Evolutionary conservation across 2,797 vertebrate genomes (phyloP).

Genomic region (Cottoperca gobio): DNA sequence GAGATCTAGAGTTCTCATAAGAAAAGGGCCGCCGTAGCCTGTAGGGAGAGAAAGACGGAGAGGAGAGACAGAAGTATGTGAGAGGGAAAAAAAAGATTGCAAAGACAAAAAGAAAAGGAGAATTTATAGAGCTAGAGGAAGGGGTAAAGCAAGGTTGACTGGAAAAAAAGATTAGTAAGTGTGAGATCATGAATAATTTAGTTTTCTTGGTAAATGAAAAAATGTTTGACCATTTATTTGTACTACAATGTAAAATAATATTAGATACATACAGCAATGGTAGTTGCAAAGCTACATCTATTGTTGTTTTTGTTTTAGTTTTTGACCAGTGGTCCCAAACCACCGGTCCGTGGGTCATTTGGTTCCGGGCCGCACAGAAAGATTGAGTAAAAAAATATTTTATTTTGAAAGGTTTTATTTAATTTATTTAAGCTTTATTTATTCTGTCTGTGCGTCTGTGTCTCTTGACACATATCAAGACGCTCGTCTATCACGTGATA

Average conservation of each 20-base stretch:
- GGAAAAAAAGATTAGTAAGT: slow-evolving; percentile 39
- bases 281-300: no score
- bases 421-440: no score
- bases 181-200: slow-evolving; percentile 55
- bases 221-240: slow-evolving; percentile 15
- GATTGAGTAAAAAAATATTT: no score
- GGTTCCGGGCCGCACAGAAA: no score
- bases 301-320: no score
- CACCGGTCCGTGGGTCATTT: no score
- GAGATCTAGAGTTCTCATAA: slow-evolving; percentile 82
- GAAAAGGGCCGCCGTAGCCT: slow-evolving; percentile 64
- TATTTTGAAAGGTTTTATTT: no score
- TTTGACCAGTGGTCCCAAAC: no score
- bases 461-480: no score
- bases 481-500: no score
- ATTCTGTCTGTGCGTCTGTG: no score
- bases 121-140: slow-evolving; percentile 35
- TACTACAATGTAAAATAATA: slow-evolving; percentile 1
- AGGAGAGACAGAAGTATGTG: slow-evolving; percentile 30
- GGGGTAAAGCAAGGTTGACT: slow-evolving; percentile 35
- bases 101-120: slow-evolving; percentile 26
- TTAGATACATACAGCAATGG: neutral
- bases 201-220: slow-evolving; percentile 19
- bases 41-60: slow-evolving; percentile 60
- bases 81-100: slow-evolving; percentile 18